Evolutionary conservation across 2,797 vertebrate species (phyloP).

Genomic region (Simalia tracyae): DNA sequence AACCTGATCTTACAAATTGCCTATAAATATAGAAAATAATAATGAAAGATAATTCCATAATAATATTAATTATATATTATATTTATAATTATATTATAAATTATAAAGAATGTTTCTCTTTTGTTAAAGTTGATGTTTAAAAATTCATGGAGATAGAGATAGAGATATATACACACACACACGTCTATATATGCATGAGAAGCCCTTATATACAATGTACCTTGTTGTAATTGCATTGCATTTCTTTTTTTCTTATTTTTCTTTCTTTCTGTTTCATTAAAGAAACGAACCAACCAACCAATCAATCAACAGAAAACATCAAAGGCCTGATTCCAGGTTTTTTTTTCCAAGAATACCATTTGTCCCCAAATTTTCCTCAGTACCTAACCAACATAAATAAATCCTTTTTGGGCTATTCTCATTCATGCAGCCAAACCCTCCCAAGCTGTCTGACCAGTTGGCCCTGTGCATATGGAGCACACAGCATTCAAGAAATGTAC

Average conservation of each 20-base stretch:
- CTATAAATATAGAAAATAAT: background rate
- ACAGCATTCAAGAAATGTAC: background rate
- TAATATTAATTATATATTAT: background rate
- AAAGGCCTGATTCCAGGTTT: background rate
- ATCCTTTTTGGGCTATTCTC: background rate
- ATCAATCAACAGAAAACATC: background rate
- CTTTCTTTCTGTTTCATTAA: background rate
- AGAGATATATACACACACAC: background rate
- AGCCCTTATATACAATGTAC: background rate
- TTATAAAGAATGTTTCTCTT: background rate
- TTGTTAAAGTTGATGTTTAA: background rate
- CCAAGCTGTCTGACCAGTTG: background rate
- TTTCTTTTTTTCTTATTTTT: background rate
- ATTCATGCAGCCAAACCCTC: background rate
- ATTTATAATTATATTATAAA: background rate
- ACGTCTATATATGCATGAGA: background rate
- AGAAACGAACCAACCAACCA: background rate
- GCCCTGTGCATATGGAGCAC: background rate
- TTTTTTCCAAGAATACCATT: background rate
- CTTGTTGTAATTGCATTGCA: background rate
- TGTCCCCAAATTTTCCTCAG: background rate
- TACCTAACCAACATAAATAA: background rate
- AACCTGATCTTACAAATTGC: background rate
- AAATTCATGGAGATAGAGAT: background rate
- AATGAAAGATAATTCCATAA: background rate